A percentile compares a stretch with the other conserved stretches of the same genome.
phyloP scores from a whole-genome alignment of 2,797 vertebrate species.

The Euthynnus affinis region DNA sequence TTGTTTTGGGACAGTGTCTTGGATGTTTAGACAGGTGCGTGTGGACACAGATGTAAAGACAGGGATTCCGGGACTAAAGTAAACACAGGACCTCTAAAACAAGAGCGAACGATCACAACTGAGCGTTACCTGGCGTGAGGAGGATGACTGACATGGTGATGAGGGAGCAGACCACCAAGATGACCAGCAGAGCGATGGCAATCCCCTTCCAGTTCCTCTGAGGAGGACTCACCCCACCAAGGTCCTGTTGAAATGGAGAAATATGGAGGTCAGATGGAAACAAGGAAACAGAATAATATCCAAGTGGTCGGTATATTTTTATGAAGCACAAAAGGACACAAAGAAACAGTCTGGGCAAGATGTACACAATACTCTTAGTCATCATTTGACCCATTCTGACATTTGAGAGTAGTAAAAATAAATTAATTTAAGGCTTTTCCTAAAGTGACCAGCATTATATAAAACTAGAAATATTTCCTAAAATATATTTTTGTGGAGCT shows the following conservation, averaged over 20 bases:
- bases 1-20: not conserved
- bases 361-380: not conserved
- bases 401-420: no score
- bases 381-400: no score
- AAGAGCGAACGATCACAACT: not conserved
- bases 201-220: slow-evolving; percentile 99
- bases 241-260: slow-evolving; percentile 76
- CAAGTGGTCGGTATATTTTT: not conserved
- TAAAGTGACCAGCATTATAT: no score
- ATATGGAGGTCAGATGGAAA: not conserved
- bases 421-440: no score
- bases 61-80: not conserved
- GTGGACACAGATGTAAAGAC: not conserved
- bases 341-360: not conserved
- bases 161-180: slow-evolving; percentile 96
- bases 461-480: no score
- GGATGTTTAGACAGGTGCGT: not conserved
- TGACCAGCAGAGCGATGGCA: slow-evolving; percentile 97
- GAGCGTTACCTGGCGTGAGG: slow-evolving; percentile 93
- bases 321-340: not conserved
- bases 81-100: not conserved
- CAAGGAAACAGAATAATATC: not conserved
- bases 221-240: slow-evolving; percentile 91
- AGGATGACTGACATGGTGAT: slow-evolving; percentile 99
- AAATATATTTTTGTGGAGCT: no score